These are phyloP conservation scores for Morpho helenor DNA, from an alignment of 2,888 invertebrate species.

Conservation along the genomic window DNA sequence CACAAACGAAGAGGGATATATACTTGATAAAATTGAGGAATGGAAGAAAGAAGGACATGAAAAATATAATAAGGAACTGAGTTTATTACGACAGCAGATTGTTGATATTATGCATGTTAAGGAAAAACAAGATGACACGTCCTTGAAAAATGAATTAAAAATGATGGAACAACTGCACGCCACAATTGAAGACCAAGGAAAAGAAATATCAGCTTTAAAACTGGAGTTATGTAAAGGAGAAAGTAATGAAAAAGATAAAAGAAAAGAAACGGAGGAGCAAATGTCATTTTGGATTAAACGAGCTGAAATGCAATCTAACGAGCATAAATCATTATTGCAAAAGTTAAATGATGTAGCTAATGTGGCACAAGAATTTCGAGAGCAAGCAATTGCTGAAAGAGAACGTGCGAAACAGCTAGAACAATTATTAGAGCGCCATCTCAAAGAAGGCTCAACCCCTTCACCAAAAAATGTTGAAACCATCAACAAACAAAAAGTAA, in stretches of 20 bases:
- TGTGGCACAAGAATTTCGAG: constrained; percentile 55
- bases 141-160: constrained; percentile 40
- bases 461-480: constrained; percentile 13
- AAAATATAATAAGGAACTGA: constrained; percentile 75
- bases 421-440: constrained; percentile 44
- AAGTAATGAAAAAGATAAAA: constrained; percentile 43
- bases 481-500: constrained; percentile 25
- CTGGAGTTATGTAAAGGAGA: constrained; percentile 61
- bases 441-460: constrained; percentile 27
- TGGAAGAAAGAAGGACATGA: constrained; percentile 76
- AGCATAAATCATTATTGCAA: constrained; percentile 57
- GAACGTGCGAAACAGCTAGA: constrained; percentile 50
- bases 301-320: constrained; percentile 56
- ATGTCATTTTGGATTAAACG: constrained; percentile 54
- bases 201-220: constrained; percentile 68
- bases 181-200: constrained; percentile 72
- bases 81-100: constrained; percentile 59
- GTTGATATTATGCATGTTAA: constrained; percentile 58
- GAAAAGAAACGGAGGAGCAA: constrained; percentile 54
- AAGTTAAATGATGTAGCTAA: constrained; percentile 57
- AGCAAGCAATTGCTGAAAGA: constrained; percentile 51
- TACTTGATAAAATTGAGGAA: constrained; percentile 63
- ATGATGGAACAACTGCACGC: constrained; percentile 59
- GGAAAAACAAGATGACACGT: constrained; percentile 40
- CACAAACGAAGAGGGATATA: constrained; percentile 48